These are phyloP conservation scores for Drosophila rufa DNA, from an alignment of 1,140 invertebrate genomes.

Conservation along the genomic window DNA sequence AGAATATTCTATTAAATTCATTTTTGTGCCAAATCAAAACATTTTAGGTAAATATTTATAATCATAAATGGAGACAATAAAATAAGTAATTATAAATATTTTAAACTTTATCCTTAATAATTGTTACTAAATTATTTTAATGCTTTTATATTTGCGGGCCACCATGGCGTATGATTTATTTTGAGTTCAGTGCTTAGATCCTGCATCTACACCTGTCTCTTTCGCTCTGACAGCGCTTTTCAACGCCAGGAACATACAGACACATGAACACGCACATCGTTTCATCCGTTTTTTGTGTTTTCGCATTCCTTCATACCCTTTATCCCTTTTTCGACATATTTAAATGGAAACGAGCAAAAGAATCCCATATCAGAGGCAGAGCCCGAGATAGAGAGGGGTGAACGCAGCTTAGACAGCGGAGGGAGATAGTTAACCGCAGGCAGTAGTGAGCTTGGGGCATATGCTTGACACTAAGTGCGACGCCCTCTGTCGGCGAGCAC, in stretches of 20 bases:
- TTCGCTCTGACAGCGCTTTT: conserved; percentile 38
- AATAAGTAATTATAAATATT: background rate
- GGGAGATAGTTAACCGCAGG: conserved; percentile 58
- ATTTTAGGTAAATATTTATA: background rate
- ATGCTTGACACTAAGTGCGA: conserved; percentile 72
- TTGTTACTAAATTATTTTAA: background rate
- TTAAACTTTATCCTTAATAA: background rate
- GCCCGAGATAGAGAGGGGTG: background rate
- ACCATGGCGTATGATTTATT: conserved; percentile 33
- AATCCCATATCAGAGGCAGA: conserved; percentile 10
- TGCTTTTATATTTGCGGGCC: background rate
- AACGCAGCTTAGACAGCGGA: conserved; percentile 9
- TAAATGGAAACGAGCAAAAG: conserved; percentile 32
- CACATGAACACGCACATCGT: conserved; percentile 19
- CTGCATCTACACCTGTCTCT: background rate
- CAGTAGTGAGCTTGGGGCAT: conserved; percentile 54
- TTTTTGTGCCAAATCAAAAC: no score
- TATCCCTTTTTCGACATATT: conserved; percentile 38
- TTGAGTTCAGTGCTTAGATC: conserved; percentile 9
- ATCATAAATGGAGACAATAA: background rate
- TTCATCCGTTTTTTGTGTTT: conserved; percentile 26
- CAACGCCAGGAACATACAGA: conserved; percentile 30
- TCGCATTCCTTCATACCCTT: conserved; percentile 13
- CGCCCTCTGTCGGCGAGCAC: conserved; percentile 31
- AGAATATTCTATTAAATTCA: no score